Evolutionary conservation across 2,888 invertebrate species (phyloP).

Genomic region (Nymphalis urticae): DNA sequence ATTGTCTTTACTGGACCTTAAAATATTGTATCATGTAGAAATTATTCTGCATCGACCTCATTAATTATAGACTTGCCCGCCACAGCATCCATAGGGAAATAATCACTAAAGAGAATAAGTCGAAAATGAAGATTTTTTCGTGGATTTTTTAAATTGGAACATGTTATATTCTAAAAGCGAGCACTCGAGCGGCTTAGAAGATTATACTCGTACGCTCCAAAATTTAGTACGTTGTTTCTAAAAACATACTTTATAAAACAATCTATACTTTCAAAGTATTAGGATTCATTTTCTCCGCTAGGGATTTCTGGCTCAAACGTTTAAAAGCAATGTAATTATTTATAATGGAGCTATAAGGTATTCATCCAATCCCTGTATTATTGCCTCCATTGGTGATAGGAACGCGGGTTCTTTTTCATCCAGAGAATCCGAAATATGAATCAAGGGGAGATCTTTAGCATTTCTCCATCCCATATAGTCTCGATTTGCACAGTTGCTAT

Average conservation of each 20-base stretch:
- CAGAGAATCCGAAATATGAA: too few relatives aligned
- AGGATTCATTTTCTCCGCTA: too few relatives aligned
- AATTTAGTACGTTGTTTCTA: neutral
- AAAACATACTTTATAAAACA: slow-evolving; percentile 1
- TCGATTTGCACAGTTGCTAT: too few relatives aligned
- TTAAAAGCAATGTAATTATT: too few relatives aligned
- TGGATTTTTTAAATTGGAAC: slow-evolving; percentile 8
- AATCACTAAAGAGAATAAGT: slow-evolving; percentile 10
- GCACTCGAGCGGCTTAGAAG: slow-evolving; percentile 18
- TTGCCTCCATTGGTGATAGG: too few relatives aligned
- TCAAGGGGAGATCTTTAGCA: too few relatives aligned
- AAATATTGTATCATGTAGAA: neutral
- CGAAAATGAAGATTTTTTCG: slow-evolving; percentile 16
- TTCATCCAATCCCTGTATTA: too few relatives aligned
- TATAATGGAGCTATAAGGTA: too few relatives aligned
- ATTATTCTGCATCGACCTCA: neutral
- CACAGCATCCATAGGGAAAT: slow-evolving; percentile 1
- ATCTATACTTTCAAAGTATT: neutral
- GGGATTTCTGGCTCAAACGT: too few relatives aligned
- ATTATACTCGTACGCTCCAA: slow-evolving; percentile 9
- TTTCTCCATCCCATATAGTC: too few relatives aligned
- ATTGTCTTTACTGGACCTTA: neutral
- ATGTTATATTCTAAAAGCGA: slow-evolving; percentile 12
- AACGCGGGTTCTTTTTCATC: too few relatives aligned
- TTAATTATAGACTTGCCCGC: slow-evolving; percentile 9